A percentile compares a stretch with the other conserved stretches of the same genome.
Evolutionary conservation across 2,888 invertebrate species (phyloP).

Genomic region (Alsophila aescularia): DNA sequence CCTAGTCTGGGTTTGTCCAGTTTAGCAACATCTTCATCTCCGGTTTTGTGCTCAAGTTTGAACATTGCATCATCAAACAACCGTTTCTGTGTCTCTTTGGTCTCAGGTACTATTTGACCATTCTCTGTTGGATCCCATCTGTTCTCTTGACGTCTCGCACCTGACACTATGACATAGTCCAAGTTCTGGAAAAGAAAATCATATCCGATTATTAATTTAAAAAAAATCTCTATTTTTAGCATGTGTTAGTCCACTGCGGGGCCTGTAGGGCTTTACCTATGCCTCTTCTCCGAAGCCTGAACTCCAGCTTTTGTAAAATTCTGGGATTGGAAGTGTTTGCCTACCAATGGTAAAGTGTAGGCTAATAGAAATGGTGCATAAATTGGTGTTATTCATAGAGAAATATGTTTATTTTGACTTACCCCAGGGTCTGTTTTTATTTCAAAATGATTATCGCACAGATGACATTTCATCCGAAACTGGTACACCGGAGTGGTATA

Average conservation of each 20-base stretch:
- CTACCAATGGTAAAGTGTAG: too few species aligned
- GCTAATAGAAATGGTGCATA: too few species aligned
- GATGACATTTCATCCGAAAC: constrained; percentile 99
- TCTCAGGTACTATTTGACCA: constrained; percentile 96
- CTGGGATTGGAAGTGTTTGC: too few species aligned
- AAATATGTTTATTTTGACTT: constrained; percentile 56
- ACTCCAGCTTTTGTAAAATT: too few species aligned
- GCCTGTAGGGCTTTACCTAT: too few species aligned
- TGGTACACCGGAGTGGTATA: constrained; percentile 99
- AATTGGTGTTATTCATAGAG: neutral
- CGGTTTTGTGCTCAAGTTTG: constrained; percentile 95
- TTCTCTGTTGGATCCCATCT: constrained; percentile 99
- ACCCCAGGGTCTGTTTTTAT: constrained; percentile 99
- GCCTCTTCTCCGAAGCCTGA: too few species aligned
- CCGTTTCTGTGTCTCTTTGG: constrained; percentile 94
- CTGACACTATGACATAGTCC: constrained; percentile 97
- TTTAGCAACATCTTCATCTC: constrained; percentile 89
- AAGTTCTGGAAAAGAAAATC: constrained; percentile 90
- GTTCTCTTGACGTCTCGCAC: constrained; percentile 98
- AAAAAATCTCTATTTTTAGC: too few species aligned
- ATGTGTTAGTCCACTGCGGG: too few species aligned
- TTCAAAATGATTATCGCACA: constrained; percentile 98
- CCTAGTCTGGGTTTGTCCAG: constrained; percentile 89
- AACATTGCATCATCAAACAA: constrained; percentile 99
- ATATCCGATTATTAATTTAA: too few species aligned